Base-by-base conservation (phyloP, 2,888 invertebrate genomes). In the Drosophila villosipedis region DNA sequence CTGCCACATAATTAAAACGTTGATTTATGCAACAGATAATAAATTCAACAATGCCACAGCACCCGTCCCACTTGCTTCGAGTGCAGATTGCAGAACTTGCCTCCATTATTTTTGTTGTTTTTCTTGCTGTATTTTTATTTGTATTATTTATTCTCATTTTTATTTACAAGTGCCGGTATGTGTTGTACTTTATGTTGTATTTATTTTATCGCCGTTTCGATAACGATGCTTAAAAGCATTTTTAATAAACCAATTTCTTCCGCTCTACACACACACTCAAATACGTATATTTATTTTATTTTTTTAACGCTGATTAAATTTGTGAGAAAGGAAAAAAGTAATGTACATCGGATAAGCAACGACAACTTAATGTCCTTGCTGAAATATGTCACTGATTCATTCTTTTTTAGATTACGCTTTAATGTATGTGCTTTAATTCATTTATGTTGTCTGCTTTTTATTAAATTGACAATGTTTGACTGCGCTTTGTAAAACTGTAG, bases 1-100 rank as follows among this genome's bases (percentile, higher is more conserved):
- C 58, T 83, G 89, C 72, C 78, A 80, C 87, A 87, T 78, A 87
- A 85, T 85, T 87, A 89, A 85, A 87, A 64, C 73, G 78, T 78
- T 86, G 76, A 89, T 87, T 89, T 82, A 86, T 84, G 76, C 68
- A 64, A 73, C 47, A 69, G 72, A 80, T 78, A 84, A 89, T 84
- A 82, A 82, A 80, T 89, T 76, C 54, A 73, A 83, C 78, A 83
- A 76, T 80, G 60, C 62, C 69, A 64, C 28, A 22, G 19, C 50
- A 33, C 31, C 61, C 57, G 16, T 28, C 19, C 52, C 28, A 9
- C 14, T n/a, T n/a, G 30, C 22, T 9, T 9, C 31, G 22, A 62
- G n/a, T 62, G 62, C 65, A 65, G 55, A 57, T 33, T 57, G 49
- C 63, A 59, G 49, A 37, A 47, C 47, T 47, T 59, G 60, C 54